Evolutionary conservation across 2,888 invertebrate species (phyloP), one percentile per base, ranked within the genome.

Genomic region (Sarcophaga carnaria): DNA sequence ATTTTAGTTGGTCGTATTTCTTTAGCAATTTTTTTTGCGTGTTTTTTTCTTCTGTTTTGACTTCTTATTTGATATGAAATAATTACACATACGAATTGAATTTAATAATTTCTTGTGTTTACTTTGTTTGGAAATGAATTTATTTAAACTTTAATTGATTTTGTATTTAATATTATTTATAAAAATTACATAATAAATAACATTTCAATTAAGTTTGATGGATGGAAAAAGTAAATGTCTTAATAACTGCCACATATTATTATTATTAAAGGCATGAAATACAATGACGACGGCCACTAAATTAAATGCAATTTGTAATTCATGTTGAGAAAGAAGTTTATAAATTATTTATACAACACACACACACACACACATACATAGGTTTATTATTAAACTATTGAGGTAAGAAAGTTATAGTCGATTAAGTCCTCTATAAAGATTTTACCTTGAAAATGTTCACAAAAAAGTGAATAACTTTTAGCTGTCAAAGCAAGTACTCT

Each of bases 121-220:
- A 59, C 37, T 37, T 80, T 54, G 49, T 62, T 72, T 49, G 49
- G 17, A 69, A 27, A 59, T 71, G 64, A 22, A 74, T 60, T 47
- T 70, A 62, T 81, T 12, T 60, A 27, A 76, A 64, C 27, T 69
- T 71, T 54, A 70, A 82, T 70, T 76, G 69, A 76, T 83, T 83
- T 66, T 47, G 60, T 72, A 62, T 83, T 74, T 78, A 60, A 37
- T 47, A 60, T 59, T 59, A 74, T 67, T 70, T 70, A 63, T 80
- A 70, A 54, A 70, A 47, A 80, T 84, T 77, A 37, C 77, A 77
- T 49, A 72, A 78, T 22, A 75, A 81, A 78, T 22, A 75, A 81
- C 66, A 66, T 72, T 77, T 77, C 71, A 77, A 77, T 83, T 77
- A 72, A 12, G 14, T 77, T 72, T 77, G 49, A 63, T 78, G 60